Evolutionary conservation across 2,113 vertebrate species (phyloP).

Genomic region (Edolisoma coerulescens): DNA sequence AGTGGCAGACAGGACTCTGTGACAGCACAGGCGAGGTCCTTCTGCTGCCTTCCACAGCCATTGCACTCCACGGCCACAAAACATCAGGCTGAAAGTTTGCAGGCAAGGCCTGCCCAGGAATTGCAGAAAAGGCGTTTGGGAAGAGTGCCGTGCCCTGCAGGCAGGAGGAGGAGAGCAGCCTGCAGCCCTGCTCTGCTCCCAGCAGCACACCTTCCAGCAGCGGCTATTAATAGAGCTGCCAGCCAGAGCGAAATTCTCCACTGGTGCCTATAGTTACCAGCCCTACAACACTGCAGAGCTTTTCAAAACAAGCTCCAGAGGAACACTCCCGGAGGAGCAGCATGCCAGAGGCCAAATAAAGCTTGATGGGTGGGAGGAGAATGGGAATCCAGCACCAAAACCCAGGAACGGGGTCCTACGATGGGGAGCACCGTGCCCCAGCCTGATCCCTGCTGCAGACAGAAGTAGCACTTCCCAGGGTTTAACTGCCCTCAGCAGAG

Average conservation of each 20-base stretch:
- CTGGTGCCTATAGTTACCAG: conserved; percentile 56
- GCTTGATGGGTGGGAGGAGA: not conserved
- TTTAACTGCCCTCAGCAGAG: not conserved
- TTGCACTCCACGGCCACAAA: rapidly evolving
- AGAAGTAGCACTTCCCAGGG: not conserved
- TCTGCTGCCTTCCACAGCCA: not conserved
- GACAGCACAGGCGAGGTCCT: rapidly evolving
- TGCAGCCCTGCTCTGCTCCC: not conserved
- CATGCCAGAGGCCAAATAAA: conserved; percentile 5
- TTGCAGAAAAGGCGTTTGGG: not conserved
- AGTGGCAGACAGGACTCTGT: rapidly evolving
- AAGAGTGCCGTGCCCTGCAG: not conserved
- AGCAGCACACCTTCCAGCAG: not conserved
- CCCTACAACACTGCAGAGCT: conserved; percentile 17
- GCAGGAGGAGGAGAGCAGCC: not conserved
- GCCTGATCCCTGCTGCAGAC: not conserved
- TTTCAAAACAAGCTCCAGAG: conserved; percentile 34
- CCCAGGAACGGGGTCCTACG: rapidly evolving
- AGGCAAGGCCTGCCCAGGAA: not conserved
- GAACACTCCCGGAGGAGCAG: not conserved
- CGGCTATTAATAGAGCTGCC: not conserved
- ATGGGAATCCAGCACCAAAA: not conserved
- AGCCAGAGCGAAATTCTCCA: not conserved
- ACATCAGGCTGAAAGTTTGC: not conserved
- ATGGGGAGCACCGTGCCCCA: rapidly evolving